Base-by-base conservation (phyloP, 2,113 vertebrate species). In the Marmota flaviventris region DNA sequence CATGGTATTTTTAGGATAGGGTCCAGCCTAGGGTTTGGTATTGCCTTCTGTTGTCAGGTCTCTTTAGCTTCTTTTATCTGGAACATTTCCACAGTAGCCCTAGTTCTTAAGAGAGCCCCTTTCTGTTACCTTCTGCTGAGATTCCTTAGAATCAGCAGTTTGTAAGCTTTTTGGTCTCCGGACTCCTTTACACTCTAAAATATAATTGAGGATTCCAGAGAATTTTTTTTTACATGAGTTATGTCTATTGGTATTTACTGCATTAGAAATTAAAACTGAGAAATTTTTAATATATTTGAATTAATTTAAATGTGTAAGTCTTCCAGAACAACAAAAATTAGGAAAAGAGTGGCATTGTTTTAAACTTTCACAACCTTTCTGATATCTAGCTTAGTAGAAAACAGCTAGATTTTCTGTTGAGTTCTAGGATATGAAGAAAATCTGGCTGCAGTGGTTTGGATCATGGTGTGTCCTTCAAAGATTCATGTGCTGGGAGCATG, bases 251-350 rank as follows among this genome's bases (percentile, higher is more conserved):
- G 27, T 94, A n/a, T 82, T 53, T 72, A 65, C 12, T 45, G 34
- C 20, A 37, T 76, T 76, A 45, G 53, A 81, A 94, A 82, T 77
- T 82, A 72, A 85, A 92, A 61, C 37, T 90, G n/a, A 82, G 27
- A 88, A 42, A 34, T n/a, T 84, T 70, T 4, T 0, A n/a, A 85
- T 91, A 51, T 56, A 18, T 63, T 93, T 86, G 73, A 48, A 83
- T 92, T 95, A 16, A 81, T 42, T 91, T 76, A 61, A 92, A 89
- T 37, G 86, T 56, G 69, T 34, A 77, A 56, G 1, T 81, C 75
- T 93, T 95, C 24, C 14, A 85, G 77, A 81, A 76, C 11, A 69
- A 81, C 6, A 85, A 75, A 61, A 93, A 70, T 39, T 69, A 11
- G 45, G n/a, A 72, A 67, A 73, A 77, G 51, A 69, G 18, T 81